Evolutionary conservation across 2,797 vertebrate species (phyloP).

Genomic region (Gymnoscopelus microlampas): DNA sequence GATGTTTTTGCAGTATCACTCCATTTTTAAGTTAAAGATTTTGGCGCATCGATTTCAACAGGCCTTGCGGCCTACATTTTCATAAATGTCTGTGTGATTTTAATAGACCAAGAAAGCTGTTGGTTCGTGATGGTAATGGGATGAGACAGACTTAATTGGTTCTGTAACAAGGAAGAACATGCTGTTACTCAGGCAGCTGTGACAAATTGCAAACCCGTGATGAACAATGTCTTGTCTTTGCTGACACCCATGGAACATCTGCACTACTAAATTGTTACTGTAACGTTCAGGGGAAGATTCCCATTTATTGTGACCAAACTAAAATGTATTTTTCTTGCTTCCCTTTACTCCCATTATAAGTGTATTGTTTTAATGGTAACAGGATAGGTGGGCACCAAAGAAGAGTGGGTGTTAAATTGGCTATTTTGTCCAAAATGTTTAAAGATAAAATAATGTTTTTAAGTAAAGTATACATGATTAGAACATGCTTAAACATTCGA

Average conservation of each 20-base stretch:
- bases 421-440: no score
- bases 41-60: neutral
- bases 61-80: neutral
- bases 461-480: no score
- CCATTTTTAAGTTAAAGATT: conserved; percentile 22
- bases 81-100: conserved; percentile 9
- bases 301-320: conserved; percentile 68
- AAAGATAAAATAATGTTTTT: no score
- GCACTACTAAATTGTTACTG: conserved; percentile 46
- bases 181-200: conserved; percentile 27
- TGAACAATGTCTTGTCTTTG: conserved; percentile 26
- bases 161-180: conserved; percentile 22
- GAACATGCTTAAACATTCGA: no score
- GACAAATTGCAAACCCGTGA: neutral
- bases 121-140: neutral
- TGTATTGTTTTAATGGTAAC: conserved; percentile 26
- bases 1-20: neutral
- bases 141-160: neutral
- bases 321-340: conserved; percentile 41
- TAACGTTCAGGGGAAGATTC: conserved; percentile 29
- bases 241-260: conserved; percentile 28
- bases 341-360: conserved; percentile 21
- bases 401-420: no score
- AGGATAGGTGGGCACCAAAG: no score
- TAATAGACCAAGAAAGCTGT: neutral